Base-by-base conservation (phyloP, 2,113 vertebrate species). In the Oryzias celebensis region DNA sequence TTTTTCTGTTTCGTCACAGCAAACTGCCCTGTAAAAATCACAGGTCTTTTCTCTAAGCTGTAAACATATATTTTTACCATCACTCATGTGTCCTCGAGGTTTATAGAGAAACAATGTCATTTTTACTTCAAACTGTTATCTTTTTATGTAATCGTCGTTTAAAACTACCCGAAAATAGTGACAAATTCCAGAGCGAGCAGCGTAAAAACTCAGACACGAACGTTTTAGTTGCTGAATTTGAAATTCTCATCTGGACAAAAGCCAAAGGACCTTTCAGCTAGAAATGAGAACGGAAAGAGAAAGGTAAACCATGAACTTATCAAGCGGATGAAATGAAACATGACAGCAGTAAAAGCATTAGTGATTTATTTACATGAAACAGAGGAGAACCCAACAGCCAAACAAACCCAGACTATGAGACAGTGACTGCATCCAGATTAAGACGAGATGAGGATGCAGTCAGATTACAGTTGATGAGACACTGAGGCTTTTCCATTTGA, bases 381-480 rank as follows among this genome's bases (percentile, higher is more conserved):
- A 23, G 59, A 58, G n/a, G 15, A 2, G 20, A 28, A 26, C 10
- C 61, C 48, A 69, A 14, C 51, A 58, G 43, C 72, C 80, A 79
- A 64, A 77, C 55, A 68, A 14, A 58, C 1, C 26, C 54, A 15
- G 8, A 28, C 8, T 10, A 1, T 36, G 36, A 12, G 3, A 28
- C 31, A 44, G 64, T 24, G 43, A 54, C n/a, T 8, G 23, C 58
- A 8, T 41, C 2, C 46, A 67, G 58, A 69, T 14, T 64, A 60
- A 57, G 64, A 65, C 14, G n/a, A 36, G 62, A 53, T 66, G 67
- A 64, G 41, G 66, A 71, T 22, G 72, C 70, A 75, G 81, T 82
- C 78, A 78, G 52, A 76, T 84, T 26, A 74, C 53, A 66, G 62
- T 54, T 28, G 55, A 78, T 52, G 71, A 85, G 65, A 58, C 78